These are phyloP conservation scores for Elysia chlorotica DNA, from an alignment of 1,140 invertebrate genomes.

Conservation along the genomic window DNA sequence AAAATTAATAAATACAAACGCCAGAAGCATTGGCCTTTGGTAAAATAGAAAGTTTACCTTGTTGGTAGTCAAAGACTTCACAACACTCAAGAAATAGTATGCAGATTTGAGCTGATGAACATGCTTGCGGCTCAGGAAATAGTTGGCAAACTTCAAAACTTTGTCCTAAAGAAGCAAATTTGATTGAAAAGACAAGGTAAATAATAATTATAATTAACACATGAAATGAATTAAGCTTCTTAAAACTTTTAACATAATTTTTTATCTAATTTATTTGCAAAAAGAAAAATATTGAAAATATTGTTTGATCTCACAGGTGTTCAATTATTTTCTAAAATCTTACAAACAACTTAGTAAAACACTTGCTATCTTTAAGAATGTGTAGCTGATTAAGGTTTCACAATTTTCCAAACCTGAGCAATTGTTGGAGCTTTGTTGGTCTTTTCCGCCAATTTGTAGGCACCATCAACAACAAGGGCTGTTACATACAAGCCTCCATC, in stretches of 20 bases:
- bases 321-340: too few species aligned
- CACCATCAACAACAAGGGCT: conserved; percentile 74
- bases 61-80: conserved; percentile 74
- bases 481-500: conserved; percentile 82
- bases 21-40: background rate
- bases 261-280: too few species aligned
- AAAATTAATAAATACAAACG: background rate
- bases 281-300: too few species aligned
- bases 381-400: too few species aligned
- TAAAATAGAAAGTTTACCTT: conserved; percentile 62
- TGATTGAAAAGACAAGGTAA: too few species aligned
- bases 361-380: too few species aligned
- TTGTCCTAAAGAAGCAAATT: conserved; percentile 68
- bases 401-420: conserved; percentile 47
- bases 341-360: too few species aligned
- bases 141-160: conserved; percentile 87
- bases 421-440: conserved; percentile 74
- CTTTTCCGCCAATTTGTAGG: conserved; percentile 73
- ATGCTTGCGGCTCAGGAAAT: conserved; percentile 86
- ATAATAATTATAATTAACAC: too few species aligned
- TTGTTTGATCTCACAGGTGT: too few species aligned
- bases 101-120: conserved; percentile 85
- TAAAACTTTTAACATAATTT: too few species aligned
- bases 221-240: too few species aligned
- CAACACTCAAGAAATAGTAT: conserved; percentile 77